These are phyloP conservation scores for Porites divaricata DNA, from an alignment of 92 coral and sea anemone genomes.

Conservation along the genomic window DNA sequence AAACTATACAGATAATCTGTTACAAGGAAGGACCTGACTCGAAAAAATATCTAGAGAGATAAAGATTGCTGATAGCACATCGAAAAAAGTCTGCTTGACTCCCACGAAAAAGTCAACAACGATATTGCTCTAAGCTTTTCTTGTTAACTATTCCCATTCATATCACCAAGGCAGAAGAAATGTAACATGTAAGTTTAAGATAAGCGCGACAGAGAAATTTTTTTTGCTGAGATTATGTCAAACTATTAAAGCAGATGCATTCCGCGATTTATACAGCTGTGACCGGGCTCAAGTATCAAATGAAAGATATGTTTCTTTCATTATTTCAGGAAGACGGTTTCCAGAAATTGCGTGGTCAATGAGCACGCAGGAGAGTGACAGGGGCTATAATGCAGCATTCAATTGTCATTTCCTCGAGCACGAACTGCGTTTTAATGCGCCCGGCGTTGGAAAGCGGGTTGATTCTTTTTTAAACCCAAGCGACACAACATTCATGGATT, in stretches of 20 bases:
- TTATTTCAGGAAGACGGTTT: slow-evolving; percentile 36
- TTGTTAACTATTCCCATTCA: slow-evolving; percentile 52
- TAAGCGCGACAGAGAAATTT: slow-evolving; percentile 4
- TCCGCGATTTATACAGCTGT: slow-evolving; percentile 19
- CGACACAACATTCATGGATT: slow-evolving; percentile 62
- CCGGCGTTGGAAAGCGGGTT: slow-evolving; percentile 15
- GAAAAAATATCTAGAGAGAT: slow-evolving; percentile 30
- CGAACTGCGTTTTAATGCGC: slow-evolving; percentile 34
- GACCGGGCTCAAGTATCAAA: slow-evolving; percentile 21
- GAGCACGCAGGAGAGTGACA: slow-evolving; percentile 49
- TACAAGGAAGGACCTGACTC: slow-evolving; percentile 7
- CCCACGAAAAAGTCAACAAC: slow-evolving; percentile 36
- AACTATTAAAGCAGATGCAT: slow-evolving; percentile 25
- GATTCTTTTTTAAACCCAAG: slow-evolving; percentile 21
- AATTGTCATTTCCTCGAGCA: slow-evolving; percentile 43
- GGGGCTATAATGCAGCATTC: slow-evolving; percentile 40
- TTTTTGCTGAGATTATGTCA: slow-evolving; percentile 6
- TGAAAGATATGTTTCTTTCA: slow-evolving; percentile 40
- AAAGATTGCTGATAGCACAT: slow-evolving; percentile 29
- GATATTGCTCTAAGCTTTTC: slow-evolving; percentile 41
- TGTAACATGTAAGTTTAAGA: slow-evolving; percentile 28
- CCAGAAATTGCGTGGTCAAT: slow-evolving; percentile 67
- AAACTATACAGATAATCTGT: slow-evolving; percentile 9
- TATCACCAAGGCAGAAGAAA: slow-evolving; percentile 41
- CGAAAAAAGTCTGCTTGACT: slow-evolving; percentile 42